These are phyloP conservation scores for Potamarius usumacintae DNA, from an alignment of 2,113 vertebrate species.

Conservation along the genomic window DNA sequence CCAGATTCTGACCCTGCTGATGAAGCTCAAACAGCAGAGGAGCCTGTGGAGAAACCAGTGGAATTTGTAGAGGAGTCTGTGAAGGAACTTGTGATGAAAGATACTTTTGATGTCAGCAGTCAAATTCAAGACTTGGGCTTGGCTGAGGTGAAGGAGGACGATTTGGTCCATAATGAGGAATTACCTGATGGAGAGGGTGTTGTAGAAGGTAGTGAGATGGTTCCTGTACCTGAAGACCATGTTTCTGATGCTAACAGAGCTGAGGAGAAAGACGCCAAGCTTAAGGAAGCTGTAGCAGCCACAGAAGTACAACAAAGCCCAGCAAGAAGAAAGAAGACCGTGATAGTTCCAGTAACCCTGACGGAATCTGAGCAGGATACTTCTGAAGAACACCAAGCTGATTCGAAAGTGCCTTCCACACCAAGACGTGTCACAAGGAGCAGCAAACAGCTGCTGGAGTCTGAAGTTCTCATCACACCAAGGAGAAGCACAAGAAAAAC, in stretches of 20 bases:
- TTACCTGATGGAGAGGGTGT: background rate
- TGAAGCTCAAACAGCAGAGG: background rate
- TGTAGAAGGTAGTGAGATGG: background rate
- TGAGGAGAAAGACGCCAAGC: background rate
- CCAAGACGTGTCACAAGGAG: slow-evolving; percentile 60
- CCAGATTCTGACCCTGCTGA: slow-evolving; percentile 25
- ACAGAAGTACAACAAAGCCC: slow-evolving; percentile 61
- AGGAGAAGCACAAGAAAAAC: slow-evolving; percentile 69
- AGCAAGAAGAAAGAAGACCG: slow-evolving; percentile 63
- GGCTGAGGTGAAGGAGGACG: background rate
- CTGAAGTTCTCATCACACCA: slow-evolving; percentile 58
- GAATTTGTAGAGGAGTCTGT: background rate
- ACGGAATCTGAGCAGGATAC: slow-evolving; percentile 59
- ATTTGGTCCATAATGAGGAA: background rate
- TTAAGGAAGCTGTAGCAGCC: background rate
- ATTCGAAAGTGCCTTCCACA: slow-evolving; percentile 53
- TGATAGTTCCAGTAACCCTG: slow-evolving; percentile 54
- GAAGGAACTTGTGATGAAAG: background rate
- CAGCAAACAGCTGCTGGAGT: slow-evolving; percentile 52
- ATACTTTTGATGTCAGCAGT: background rate
- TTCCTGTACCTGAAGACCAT: background rate
- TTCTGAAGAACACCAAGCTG: slow-evolving; percentile 52
- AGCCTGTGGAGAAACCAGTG: background rate
- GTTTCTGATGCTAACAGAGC: background rate
- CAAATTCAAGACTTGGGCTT: background rate